Percentiles rank a stretch among this genome's conserved stretches.
phyloP scores from a whole-genome alignment of 2,113 vertebrate genomes.

The Anser brachyrhynchus region DNA sequence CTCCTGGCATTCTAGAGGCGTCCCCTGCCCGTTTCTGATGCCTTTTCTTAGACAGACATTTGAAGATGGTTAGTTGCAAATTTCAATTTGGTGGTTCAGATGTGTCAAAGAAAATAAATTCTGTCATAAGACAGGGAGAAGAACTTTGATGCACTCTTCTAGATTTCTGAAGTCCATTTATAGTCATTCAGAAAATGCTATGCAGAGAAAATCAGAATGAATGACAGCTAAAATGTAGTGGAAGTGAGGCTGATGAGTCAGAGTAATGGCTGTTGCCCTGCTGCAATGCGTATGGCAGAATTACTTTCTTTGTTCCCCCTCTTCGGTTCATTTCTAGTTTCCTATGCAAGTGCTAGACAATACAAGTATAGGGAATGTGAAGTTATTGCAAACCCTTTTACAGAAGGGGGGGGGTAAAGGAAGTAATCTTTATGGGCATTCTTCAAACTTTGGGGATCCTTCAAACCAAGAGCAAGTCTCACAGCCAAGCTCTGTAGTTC shows the following conservation, averaged over 20 bases:
- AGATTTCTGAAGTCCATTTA: neutral
- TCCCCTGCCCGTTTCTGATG: neutral
- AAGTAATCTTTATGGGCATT: neutral
- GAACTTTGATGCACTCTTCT: neutral
- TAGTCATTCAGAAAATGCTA: neutral
- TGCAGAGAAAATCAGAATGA: neutral
- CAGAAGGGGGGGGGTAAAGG: neutral
- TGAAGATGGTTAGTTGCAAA: neutral
- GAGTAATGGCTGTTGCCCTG: neutral
- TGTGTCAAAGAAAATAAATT: neutral
- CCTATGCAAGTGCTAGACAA: neutral
- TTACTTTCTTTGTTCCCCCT: neutral
- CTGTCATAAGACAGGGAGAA: neutral
- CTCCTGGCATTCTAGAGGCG: neutral
- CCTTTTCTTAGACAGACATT: neutral
- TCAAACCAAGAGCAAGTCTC: neutral
- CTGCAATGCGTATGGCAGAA: neutral
- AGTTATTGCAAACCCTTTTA: neutral
- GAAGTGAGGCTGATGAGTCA: neutral
- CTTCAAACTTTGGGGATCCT: neutral
- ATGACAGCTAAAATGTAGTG: neutral
- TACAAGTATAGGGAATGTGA: neutral
- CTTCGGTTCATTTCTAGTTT: neutral
- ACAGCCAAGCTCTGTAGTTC: neutral
- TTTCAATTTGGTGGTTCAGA: neutral